phyloP scores from a whole-genome alignment of 2,113 vertebrate species.

The Nyctereutes procyonoides region DNA sequence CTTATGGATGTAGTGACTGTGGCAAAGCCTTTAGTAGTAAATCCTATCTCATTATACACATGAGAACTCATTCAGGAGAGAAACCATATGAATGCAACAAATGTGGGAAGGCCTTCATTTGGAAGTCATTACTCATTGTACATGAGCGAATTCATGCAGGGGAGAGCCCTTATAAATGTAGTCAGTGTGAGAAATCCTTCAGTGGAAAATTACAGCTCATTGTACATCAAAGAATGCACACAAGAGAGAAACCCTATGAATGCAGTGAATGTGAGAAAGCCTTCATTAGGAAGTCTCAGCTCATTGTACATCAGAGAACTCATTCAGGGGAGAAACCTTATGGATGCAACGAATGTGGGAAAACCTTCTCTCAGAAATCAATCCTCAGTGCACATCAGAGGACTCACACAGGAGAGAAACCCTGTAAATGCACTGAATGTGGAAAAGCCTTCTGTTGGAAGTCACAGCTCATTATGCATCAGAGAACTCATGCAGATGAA shows the following conservation, averaged over 20 bases:
- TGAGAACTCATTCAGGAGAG: conserved; percentile 67
- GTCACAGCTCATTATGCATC: conserved; percentile 79
- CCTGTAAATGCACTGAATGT: conserved; percentile 73
- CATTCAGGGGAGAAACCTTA: conserved; percentile 72
- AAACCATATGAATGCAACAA: conserved; percentile 64
- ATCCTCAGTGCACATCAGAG: conserved; percentile 69
- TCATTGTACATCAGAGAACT: conserved; percentile 71
- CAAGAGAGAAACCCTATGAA: conserved; percentile 65
- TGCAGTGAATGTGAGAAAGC: conserved; percentile 71
- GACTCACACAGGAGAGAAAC: conserved; percentile 78
- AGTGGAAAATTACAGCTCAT: conserved; percentile 67
- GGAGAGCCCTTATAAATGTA: conserved; percentile 60
- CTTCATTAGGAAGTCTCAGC: conserved; percentile 74
- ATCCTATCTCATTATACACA: conserved; percentile 68
- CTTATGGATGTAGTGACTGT: conserved; percentile 69
- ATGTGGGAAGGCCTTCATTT: conserved; percentile 74
- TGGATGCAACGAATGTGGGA: conserved; percentile 65
- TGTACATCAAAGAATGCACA: conserved; percentile 74
- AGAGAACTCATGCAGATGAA: conserved; percentile 69
- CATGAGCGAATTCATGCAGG: conserved; percentile 68
- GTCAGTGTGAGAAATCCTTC: conserved; percentile 73
- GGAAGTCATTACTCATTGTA: conserved; percentile 62
- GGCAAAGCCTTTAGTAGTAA: conserved; percentile 75
- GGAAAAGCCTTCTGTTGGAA: conserved; percentile 75
- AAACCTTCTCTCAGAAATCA: conserved; percentile 70